phyloP scores from a whole-genome alignment of 2,113 vertebrate genomes.

The mouse (Mus musculus) region DNA sequence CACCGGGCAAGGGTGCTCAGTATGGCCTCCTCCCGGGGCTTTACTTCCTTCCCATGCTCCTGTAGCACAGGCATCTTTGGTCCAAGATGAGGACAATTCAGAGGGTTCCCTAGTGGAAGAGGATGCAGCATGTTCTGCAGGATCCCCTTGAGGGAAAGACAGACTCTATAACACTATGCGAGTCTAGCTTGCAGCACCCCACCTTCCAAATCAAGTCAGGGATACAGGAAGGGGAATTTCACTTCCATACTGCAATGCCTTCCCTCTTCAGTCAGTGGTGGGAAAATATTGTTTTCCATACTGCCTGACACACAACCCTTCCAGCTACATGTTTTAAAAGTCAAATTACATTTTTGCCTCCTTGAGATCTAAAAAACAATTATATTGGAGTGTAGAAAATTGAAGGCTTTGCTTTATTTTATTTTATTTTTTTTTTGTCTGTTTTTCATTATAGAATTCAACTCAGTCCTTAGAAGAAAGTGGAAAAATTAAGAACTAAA shows the following conservation, averaged over 20 bases:
- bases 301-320: constrained; percentile 52
- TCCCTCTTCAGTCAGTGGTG: constrained; percentile 16
- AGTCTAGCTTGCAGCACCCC: background rate
- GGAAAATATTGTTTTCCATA: constrained; percentile 1
- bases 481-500: constrained; percentile 55
- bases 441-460: constrained; percentile 61
- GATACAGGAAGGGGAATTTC: too few species aligned
- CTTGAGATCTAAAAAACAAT: constrained; percentile 68
- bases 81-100: background rate
- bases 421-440: background rate
- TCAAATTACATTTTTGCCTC: constrained; percentile 65
- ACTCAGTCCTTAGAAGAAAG: constrained; percentile 54
- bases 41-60: background rate
- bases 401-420: constrained; percentile 42
- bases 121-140: background rate
- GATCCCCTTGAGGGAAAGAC: background rate
- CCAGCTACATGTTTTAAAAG: constrained; percentile 64
- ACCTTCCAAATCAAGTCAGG: background rate
- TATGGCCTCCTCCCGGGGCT: rapidly evolving
- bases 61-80: background rate
- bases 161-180: background rate
- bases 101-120: background rate
- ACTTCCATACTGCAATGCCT: background rate
- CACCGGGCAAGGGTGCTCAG: background rate
- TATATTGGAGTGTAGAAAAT: constrained; percentile 55